phyloP scores from a whole-genome alignment of 2,113 vertebrate genomes.

The Miniopterus natalensis region DNA sequence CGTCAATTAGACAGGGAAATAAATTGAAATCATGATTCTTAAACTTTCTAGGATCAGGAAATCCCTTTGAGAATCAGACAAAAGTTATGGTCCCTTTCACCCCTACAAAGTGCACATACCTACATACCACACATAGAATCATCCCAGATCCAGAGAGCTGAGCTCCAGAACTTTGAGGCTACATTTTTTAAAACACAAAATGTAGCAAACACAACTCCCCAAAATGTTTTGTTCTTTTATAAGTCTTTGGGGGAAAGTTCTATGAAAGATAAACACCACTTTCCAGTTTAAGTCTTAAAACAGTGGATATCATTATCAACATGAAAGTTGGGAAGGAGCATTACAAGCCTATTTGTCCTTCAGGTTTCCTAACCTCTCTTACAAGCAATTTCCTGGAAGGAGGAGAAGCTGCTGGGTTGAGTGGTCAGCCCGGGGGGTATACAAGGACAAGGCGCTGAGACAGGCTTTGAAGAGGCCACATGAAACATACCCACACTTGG shows the following conservation, averaged over 20 bases:
- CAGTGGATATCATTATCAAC: neutral
- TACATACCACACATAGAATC: neutral
- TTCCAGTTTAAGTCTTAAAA: slow-evolving; percentile 38
- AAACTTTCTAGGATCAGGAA: slow-evolving; percentile 22
- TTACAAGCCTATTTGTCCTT: neutral
- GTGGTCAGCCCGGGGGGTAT: neutral
- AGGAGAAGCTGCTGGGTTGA: neutral
- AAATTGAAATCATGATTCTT: neutral
- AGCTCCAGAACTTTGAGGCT: neutral
- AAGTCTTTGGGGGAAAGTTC: neutral
- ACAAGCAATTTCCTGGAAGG: slow-evolving; percentile 1
- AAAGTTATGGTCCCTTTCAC: neutral
- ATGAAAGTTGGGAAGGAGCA: neutral
- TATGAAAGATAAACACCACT: neutral
- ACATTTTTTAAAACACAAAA: neutral
- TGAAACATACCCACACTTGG: neutral
- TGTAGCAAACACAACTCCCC: neutral
- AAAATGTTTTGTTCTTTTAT: slow-evolving; percentile 17
- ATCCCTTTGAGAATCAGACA: neutral
- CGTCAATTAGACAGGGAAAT: neutral
- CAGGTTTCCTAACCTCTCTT: neutral
- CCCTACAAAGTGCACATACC: neutral
- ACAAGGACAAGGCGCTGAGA: neutral
- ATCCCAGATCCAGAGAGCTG: neutral
- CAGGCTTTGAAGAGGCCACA: neutral